Evolutionary conservation across 2,888 invertebrate species (phyloP).

Genomic region (Nysson spinosus): DNA sequence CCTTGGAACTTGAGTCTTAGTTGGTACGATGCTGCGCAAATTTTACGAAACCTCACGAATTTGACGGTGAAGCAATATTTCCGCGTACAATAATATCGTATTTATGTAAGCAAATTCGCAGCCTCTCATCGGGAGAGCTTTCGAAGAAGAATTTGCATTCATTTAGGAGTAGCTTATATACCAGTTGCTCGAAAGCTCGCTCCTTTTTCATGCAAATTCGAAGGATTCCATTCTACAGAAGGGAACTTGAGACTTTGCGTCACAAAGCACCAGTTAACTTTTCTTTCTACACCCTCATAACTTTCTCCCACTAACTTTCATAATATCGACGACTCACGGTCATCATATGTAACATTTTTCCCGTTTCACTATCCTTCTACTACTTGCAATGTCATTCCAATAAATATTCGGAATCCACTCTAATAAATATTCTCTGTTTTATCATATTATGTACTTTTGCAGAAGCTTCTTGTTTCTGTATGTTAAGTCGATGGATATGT

Average conservation of each 20-base stretch:
- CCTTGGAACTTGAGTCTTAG: slow-evolving; percentile 38
- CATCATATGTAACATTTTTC: neutral
- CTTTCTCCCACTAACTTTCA: slow-evolving; percentile 31
- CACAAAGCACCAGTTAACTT: slow-evolving; percentile 57
- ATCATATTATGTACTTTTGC: too few relatives aligned
- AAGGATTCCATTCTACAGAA: slow-evolving; percentile 45
- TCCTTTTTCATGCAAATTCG: slow-evolving; percentile 69
- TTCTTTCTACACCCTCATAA: slow-evolving; percentile 32
- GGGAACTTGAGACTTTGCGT: slow-evolving; percentile 42
- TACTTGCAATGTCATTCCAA: neutral
- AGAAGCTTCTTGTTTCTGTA: too few relatives aligned
- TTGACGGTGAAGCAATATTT: slow-evolving; percentile 52
- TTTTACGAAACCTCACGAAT: slow-evolving; percentile 31
- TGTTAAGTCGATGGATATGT: too few relatives aligned
- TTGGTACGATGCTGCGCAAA: too few relatives aligned
- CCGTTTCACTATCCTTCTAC: neutral
- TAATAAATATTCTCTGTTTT: too few relatives aligned
- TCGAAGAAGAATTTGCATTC: slow-evolving; percentile 70
- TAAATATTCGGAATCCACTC: too few relatives aligned
- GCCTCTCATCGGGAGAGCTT: slow-evolving; percentile 57
- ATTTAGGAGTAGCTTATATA: slow-evolving; percentile 64
- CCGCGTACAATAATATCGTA: slow-evolving; percentile 58
- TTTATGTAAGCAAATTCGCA: slow-evolving; percentile 68
- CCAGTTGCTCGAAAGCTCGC: slow-evolving; percentile 61
- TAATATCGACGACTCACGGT: slow-evolving; percentile 34